phyloP scores from a whole-genome alignment of 2,797 vertebrate genomes.

The Cyprinella venusta region DNA sequence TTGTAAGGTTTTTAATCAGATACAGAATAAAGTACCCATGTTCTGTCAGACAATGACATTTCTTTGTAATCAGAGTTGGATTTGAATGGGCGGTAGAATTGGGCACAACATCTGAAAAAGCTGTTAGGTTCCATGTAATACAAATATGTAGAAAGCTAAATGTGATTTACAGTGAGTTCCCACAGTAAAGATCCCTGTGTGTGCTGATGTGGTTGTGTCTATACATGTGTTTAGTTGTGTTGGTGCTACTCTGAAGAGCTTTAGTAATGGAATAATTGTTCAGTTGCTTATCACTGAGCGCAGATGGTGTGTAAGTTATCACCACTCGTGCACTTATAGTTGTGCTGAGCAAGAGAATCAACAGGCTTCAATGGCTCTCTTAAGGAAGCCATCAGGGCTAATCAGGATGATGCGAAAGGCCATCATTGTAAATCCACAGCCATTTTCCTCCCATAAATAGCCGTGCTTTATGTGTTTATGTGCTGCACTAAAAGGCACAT shows the following conservation, averaged over 20 bases:
- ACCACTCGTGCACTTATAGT: slow-evolving; percentile 7
- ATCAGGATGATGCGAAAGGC: slow-evolving; percentile 26
- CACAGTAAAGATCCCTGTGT: not conserved
- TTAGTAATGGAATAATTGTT: slow-evolving; percentile 3
- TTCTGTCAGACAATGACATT: not conserved
- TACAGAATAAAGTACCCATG: not conserved
- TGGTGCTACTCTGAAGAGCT: not conserved
- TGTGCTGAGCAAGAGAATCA: slow-evolving; percentile 26
- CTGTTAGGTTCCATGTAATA: not conserved
- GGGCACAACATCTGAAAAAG: not conserved
- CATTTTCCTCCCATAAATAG: slow-evolving; percentile 29
- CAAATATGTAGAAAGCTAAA: not conserved
- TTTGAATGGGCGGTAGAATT: not conserved
- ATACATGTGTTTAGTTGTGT: not conserved
- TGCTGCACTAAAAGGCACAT: not conserved
- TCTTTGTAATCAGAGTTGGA: not conserved
- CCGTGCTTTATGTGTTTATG: slow-evolving; percentile 13
- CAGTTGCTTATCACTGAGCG: slow-evolving; percentile 42
- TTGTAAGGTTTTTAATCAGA: not conserved
- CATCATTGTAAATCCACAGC: slow-evolving; percentile 33
- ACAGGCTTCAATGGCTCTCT: slow-evolving; percentile 39
- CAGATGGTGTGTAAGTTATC: slow-evolving; percentile 41
- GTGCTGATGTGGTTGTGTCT: not conserved
- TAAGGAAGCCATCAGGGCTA: slow-evolving; percentile 31
- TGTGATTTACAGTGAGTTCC: not conserved